Evolutionary conservation across 2,888 invertebrate species (phyloP).

Genomic region (Andrena trimmerana): DNA sequence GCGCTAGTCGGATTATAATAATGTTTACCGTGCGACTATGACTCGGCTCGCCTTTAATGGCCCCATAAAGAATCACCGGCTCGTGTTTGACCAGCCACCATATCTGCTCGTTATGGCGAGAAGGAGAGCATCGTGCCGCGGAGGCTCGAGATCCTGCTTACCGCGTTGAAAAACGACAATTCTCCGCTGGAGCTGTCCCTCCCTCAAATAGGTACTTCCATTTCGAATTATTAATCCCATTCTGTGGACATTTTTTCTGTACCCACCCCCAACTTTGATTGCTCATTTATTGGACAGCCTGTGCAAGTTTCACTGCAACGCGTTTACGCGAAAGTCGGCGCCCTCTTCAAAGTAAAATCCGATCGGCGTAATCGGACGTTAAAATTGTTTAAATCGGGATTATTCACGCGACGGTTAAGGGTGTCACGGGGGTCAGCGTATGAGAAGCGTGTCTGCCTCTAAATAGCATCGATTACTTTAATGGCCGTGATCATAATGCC

Average conservation of each 20-base stretch:
- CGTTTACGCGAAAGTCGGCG: background rate
- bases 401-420: conserved; percentile 42
- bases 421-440: conserved; percentile 59
- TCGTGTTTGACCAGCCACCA: conserved; percentile 76
- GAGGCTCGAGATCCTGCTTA: conserved; percentile 41
- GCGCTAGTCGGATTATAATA: conserved; percentile 77
- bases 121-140: conserved; percentile 15
- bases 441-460: conserved; percentile 63
- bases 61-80: conserved; percentile 78
- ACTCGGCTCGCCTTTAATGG: conserved; percentile 76
- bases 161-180: conserved; percentile 23
- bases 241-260: background rate
- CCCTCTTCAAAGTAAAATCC: background rate
- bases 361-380: background rate
- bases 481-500: conserved; percentile 67
- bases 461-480: conserved; percentile 71
- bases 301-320: background rate
- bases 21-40: conserved; percentile 78
- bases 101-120: conserved; percentile 73
- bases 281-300: background rate
- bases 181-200: background rate
- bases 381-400: conserved; percentile 41
- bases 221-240: conserved; percentile 6
- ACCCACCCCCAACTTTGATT: no score
- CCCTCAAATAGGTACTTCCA: background rate